phyloP scores from a whole-genome alignment of 2,888 invertebrate genomes.

The Malachius bipustulatus region DNA sequence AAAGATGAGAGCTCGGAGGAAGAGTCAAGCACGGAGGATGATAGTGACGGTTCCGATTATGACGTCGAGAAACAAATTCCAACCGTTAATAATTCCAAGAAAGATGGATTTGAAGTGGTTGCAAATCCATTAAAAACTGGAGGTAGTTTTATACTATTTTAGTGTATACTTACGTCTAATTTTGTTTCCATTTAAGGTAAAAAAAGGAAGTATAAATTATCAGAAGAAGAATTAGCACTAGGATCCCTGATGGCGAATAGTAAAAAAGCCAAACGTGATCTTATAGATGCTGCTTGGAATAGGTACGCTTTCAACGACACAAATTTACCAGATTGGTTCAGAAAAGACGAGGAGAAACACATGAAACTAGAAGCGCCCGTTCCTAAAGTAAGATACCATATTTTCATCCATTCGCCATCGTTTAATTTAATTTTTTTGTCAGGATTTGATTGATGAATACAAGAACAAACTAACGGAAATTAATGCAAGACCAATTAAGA shows the following conservation, averaged over 20 bases:
- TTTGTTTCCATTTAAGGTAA: constrained; percentile 12
- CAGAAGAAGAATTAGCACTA: constrained; percentile 80
- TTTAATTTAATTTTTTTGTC: constrained; percentile 20
- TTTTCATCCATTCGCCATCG: constrained; percentile 1
- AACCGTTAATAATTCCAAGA: constrained; percentile 32
- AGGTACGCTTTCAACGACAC: constrained; percentile 86
- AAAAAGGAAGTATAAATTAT: constrained; percentile 47
- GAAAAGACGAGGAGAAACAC: constrained; percentile 83
- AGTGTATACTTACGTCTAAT: too few species aligned
- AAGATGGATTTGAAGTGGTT: constrained; percentile 59
- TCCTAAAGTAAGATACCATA: constrained; percentile 48
- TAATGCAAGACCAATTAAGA: constrained; percentile 92
- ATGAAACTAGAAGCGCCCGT: constrained; percentile 75
- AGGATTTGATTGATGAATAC: constrained; percentile 77
- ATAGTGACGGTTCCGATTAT: constrained; percentile 36
- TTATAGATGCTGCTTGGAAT: constrained; percentile 87
- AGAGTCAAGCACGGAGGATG: constrained; percentile 24
- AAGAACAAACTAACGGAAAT: constrained; percentile 71
- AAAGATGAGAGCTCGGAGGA: constrained; percentile 30
- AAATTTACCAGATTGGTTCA: constrained; percentile 92
- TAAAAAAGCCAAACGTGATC: constrained; percentile 79
- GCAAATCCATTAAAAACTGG: constrained; percentile 44
- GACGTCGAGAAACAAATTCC: constrained; percentile 35
- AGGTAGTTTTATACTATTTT: neutral
- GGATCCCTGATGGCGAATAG: constrained; percentile 86